Conservation (phyloP, 2,113 vertebrate species). For the Passer montanus region DNA sequence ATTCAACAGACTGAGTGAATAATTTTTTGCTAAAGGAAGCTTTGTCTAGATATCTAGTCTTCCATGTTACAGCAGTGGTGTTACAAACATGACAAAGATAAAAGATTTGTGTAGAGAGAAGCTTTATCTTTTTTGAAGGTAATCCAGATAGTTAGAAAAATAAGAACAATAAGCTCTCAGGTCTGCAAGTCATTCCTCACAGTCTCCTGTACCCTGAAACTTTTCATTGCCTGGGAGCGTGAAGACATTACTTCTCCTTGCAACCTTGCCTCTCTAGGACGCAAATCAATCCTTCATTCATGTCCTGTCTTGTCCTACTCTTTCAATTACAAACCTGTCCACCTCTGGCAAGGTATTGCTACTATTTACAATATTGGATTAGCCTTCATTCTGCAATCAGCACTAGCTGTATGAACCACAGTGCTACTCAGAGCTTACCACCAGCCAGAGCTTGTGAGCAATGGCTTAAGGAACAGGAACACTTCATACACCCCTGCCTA, state of each 20-base stretch:
- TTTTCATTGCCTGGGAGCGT: background rate
- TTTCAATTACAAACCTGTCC: background rate
- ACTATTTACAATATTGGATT: background rate
- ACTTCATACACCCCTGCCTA: background rate
- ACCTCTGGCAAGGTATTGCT: background rate
- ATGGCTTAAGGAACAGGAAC: background rate
- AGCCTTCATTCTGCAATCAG: background rate
- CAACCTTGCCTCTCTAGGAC: background rate
- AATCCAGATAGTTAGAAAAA: background rate
- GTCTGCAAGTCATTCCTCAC: background rate
- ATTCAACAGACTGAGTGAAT: background rate
- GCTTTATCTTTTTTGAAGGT: background rate
- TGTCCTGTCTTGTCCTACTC: background rate
- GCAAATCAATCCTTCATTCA: background rate
- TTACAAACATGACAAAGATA: background rate
- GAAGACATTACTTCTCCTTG: background rate
- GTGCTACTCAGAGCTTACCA: background rate
- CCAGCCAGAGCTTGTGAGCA: background rate
- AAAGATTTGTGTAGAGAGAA: background rate
- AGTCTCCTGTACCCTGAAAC: background rate
- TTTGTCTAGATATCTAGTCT: background rate
- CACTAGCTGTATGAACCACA: background rate
- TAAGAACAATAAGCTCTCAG: background rate
- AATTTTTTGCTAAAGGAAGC: background rate
- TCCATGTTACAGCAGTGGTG: background rate